phyloP scores from a whole-genome alignment of 2,888 invertebrate genomes.

The Ophioninae sp. region DNA sequence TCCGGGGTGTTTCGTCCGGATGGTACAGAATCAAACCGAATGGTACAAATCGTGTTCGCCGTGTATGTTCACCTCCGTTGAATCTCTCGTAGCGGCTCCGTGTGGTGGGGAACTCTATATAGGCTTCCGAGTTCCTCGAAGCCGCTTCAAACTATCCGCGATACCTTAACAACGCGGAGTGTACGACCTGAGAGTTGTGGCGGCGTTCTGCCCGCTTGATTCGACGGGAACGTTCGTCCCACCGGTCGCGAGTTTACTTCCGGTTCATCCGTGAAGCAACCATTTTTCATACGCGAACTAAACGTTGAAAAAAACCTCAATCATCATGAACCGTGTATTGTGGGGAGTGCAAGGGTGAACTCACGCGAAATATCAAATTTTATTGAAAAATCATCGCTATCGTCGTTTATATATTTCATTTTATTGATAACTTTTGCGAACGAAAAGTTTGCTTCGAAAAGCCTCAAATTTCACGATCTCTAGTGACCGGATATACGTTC shows the following conservation, averaged over 20 bases:
- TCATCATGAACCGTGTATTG: conserved; percentile 56
- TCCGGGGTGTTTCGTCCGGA: conserved; percentile 1
- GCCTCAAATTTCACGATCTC: conserved; percentile 39
- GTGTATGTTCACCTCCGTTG: conserved; percentile 46
- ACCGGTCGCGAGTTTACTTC: conserved; percentile 49
- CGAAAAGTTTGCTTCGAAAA: conserved; percentile 1
- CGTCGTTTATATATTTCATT: not conserved
- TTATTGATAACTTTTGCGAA: conserved; percentile 15
- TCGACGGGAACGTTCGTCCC: conserved; percentile 44
- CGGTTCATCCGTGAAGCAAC: conserved; percentile 38
- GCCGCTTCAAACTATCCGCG: conserved; percentile 75
- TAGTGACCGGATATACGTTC: conserved; percentile 57
- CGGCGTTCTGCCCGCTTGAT: conserved; percentile 19
- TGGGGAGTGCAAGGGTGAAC: conserved; percentile 61
- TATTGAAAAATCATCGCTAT: conserved; percentile 3
- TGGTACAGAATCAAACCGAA: conserved; percentile 47
- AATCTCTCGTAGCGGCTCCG: conserved; percentile 35
- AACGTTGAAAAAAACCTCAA: not conserved
- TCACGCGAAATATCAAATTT: conserved; percentile 6
- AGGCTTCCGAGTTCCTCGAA: conserved; percentile 72
- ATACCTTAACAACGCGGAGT: conserved; percentile 66
- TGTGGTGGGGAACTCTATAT: conserved; percentile 77
- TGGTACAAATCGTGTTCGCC: conserved; percentile 50
- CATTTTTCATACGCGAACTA: not conserved
- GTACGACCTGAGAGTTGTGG: conserved; percentile 54